phyloP scores from a whole-genome alignment of 2,113 vertebrate genomes.

The Erinaceus europaeus region DNA sequence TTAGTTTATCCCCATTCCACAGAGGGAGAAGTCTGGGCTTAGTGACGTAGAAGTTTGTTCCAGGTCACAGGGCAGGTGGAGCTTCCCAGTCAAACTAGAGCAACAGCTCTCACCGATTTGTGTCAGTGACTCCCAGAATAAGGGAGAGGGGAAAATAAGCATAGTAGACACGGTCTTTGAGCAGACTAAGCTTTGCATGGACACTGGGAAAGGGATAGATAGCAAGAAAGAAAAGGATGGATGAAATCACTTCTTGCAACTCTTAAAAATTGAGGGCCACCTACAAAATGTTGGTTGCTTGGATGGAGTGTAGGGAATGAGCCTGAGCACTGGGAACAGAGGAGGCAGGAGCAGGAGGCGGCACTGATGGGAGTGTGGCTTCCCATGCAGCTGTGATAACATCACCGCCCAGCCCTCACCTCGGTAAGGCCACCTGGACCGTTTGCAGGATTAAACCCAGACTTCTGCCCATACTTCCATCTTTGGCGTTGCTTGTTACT shows the following conservation, averaged over 20 bases:
- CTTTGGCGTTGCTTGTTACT: background rate
- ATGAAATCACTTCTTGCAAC: background rate
- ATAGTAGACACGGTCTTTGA: too few relatives aligned
- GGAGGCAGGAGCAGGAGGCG: background rate
- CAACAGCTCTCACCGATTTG: background rate
- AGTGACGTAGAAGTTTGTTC: background rate
- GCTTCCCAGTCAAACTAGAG: background rate
- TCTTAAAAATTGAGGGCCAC: background rate
- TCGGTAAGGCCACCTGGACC: background rate
- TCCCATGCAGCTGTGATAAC: background rate
- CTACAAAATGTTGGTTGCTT: background rate
- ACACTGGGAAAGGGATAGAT: background rate
- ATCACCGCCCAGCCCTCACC: background rate
- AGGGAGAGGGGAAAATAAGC: background rate
- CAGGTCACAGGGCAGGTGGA: background rate
- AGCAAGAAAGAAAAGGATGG: background rate
- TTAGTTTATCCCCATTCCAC: background rate
- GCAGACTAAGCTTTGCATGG: background rate
- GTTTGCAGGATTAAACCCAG: background rate
- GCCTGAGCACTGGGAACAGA: background rate
- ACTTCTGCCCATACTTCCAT: background rate
- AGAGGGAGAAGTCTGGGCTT: background rate
- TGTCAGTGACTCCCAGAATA: background rate
- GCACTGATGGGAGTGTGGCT: background rate
- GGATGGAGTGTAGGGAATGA: background rate